Percentiles rank a stretch among this genome's conserved stretches.
Evolutionary conservation across 2,113 vertebrate genomes (phyloP).

Genomic region (Salminus brasiliensis): DNA sequence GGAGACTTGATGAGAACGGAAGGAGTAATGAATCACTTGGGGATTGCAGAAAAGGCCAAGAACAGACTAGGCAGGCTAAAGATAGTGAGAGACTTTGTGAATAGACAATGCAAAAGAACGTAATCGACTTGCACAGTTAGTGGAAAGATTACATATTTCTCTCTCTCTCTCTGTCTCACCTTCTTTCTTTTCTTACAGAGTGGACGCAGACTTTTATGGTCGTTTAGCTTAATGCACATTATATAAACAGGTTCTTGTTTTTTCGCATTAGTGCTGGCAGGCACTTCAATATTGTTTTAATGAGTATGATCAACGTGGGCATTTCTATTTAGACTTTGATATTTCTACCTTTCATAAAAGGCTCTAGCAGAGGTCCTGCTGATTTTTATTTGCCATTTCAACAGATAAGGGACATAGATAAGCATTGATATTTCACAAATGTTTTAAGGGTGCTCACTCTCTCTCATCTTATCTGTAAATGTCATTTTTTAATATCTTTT

Average conservation of each 20-base stretch:
- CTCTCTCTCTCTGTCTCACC: background rate
- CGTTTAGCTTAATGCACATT: background rate
- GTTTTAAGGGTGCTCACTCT: background rate
- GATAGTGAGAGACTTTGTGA: background rate
- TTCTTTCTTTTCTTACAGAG: constrained; percentile 8
- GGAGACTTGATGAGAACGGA: background rate
- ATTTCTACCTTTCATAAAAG: background rate
- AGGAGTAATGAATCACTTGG: background rate
- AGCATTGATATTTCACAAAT: background rate
- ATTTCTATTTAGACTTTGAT: background rate
- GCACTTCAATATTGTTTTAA: background rate
- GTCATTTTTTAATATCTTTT: background rate
- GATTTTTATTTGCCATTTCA: background rate
- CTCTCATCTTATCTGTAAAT: background rate
- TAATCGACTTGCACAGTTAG: background rate
- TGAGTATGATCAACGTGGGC: background rate
- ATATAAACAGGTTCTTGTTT: background rate
- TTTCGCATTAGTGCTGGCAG: background rate
- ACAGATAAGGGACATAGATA: background rate
- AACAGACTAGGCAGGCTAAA: background rate
- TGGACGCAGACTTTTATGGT: background rate
- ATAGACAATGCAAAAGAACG: background rate
- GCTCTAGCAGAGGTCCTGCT: background rate
- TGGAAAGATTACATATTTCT: background rate
- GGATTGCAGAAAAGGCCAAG: background rate